Evolutionary conservation across 2,797 vertebrate genomes (phyloP).

Genomic region (Rhyacichthys aspro): DNA sequence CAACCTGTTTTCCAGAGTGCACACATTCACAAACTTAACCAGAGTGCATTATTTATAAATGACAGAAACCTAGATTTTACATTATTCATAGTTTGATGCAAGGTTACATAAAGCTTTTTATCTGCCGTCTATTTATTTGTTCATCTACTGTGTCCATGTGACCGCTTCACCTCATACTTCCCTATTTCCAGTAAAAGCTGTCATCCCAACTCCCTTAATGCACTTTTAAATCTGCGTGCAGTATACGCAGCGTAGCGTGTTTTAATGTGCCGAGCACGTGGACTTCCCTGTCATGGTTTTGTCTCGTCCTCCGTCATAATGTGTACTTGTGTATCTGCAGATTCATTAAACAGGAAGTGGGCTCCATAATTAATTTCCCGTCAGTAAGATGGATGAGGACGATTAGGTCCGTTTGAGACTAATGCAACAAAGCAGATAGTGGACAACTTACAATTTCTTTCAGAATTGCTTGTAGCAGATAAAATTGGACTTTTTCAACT

Average conservation of each 20-base stretch:
- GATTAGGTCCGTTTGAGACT: slow-evolving; percentile 48
- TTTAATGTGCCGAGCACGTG: slow-evolving; percentile 27
- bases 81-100: slow-evolving; percentile 56
- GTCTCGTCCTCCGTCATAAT: slow-evolving; percentile 1
- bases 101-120: slow-evolving; percentile 47
- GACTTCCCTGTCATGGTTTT: slow-evolving; percentile 11
- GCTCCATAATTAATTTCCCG: slow-evolving; percentile 72
- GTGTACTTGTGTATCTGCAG: slow-evolving; percentile 30
- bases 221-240: slow-evolving; percentile 1
- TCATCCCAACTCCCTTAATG: slow-evolving; percentile 6
- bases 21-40: slow-evolving; percentile 6
- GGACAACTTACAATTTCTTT: slow-evolving; percentile 30
- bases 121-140: slow-evolving; percentile 5
- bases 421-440: slow-evolving; percentile 50
- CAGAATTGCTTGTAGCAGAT: slow-evolving; percentile 30
- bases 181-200: slow-evolving; percentile 14
- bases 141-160: slow-evolving; percentile 8
- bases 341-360: slow-evolving; percentile 66
- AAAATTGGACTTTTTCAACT: slow-evolving; percentile 19
- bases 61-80: slow-evolving; percentile 32
- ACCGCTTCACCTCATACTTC: slow-evolving; percentile 8
- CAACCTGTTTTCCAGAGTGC: slow-evolving; percentile 5
- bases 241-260: background rate
- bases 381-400: slow-evolving; percentile 61
- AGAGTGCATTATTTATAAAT: slow-evolving; percentile 2